These are phyloP conservation scores for Globodera ellingtonae DNA, from an alignment of 1,140 invertebrate species.

Conservation along the genomic window DNA sequence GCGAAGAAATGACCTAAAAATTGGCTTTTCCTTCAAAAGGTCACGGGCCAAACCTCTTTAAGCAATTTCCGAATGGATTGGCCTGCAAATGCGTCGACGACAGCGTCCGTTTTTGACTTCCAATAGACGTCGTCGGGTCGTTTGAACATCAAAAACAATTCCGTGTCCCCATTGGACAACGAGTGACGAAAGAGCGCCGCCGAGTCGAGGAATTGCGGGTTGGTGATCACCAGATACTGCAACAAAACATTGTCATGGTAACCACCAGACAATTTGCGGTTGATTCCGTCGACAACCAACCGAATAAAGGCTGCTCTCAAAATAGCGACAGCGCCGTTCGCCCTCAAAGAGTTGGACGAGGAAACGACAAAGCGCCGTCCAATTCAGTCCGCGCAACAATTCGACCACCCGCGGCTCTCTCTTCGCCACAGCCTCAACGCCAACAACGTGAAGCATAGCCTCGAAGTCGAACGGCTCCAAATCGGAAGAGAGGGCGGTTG, in stretches of 20 bases:
- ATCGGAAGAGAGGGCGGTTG: constrained; percentile 11
- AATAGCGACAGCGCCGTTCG: constrained; percentile 50
- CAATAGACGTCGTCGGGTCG: constrained; percentile 22
- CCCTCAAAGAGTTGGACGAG: constrained; percentile 48
- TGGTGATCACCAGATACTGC: constrained; percentile 40
- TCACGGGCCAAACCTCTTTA: constrained; percentile 31
- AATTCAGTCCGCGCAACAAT: constrained; percentile 35
- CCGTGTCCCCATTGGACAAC: constrained; percentile 15
- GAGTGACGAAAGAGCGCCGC: constrained; percentile 36
- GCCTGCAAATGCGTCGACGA: constrained; percentile 27
- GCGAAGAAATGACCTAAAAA: constrained; percentile 37
- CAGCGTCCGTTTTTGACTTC: neutral
- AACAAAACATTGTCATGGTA: too few relatives aligned
- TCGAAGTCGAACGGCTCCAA: constrained; percentile 49
- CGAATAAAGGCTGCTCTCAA: constrained; percentile 24
- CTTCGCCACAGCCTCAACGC: constrained; percentile 41
- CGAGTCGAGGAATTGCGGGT: constrained; percentile 49
- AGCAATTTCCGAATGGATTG: constrained; percentile 43
- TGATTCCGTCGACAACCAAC: too few relatives aligned
- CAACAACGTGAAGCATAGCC: constrained; percentile 29
- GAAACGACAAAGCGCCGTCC: constrained; percentile 37
- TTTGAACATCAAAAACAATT: constrained; percentile 49
- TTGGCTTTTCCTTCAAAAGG: neutral
- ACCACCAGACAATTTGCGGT: too few relatives aligned
- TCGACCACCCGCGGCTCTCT: constrained; percentile 33